Percentiles rank a stretch among this genome's conserved stretches.
phyloP scores from a whole-genome alignment of 2,797 vertebrate genomes.

The Peromyscus melanophrys region DNA sequence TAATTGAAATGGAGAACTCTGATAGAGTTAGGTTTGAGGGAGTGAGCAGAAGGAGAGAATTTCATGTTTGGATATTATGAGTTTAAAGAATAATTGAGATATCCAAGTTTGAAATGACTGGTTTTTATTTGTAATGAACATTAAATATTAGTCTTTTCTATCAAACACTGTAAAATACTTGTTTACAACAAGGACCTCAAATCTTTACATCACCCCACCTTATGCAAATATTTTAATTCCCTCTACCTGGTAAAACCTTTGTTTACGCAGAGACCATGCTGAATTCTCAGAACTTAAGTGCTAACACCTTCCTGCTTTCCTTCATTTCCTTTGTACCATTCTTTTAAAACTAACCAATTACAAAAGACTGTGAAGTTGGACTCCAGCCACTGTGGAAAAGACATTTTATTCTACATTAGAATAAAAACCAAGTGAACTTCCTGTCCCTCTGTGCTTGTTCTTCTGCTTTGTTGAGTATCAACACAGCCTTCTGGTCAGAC shows the following conservation, averaged over 20 bases:
- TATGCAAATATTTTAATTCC: neutral
- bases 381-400: neutral
- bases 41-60: constrained; percentile 29
- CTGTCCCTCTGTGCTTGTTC: neutral
- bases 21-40: constrained; percentile 25
- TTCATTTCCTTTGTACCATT: neutral
- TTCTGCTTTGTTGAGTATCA: neutral
- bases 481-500: neutral
- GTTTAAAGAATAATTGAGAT: constrained; percentile 45
- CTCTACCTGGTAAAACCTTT: neutral
- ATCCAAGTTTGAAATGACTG: constrained; percentile 42
- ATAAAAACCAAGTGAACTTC: neutral
- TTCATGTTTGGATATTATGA: constrained; percentile 46
- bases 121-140: neutral
- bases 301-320: neutral
- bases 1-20: constrained; percentile 31
- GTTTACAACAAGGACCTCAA: neutral
- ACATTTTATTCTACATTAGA: neutral
- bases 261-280: neutral
- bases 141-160: neutral
- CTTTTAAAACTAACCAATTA: neutral
- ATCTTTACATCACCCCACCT: neutral
- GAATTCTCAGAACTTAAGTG: neutral
- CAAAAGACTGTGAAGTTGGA: neutral
- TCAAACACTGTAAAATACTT: neutral